A percentile compares a stretch with the other conserved stretches of the same genome.
Conservation (phyloP, 2,113 vertebrate species). For the Phalacrocorax carbo region DNA sequence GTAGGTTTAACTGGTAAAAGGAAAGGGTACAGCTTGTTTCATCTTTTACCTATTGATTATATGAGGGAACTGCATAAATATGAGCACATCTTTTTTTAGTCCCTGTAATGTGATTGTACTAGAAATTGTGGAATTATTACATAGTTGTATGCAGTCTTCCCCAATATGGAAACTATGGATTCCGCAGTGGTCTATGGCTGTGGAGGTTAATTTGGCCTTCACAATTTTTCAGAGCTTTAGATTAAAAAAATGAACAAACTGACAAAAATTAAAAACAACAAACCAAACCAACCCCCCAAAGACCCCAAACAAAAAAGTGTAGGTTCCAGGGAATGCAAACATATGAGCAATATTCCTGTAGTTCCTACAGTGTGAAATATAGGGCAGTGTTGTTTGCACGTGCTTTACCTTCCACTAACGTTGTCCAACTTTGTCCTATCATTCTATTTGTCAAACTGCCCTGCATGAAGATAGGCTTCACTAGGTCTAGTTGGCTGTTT, state of each 20-base stretch:
- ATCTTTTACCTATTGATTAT: not conserved
- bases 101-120: not conserved
- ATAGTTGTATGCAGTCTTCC: not conserved
- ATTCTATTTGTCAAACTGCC: not conserved
- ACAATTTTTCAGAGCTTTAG: not conserved
- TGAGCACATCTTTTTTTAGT: not conserved
- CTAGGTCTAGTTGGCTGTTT: not conserved
- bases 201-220: not conserved
- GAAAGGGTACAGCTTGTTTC: not conserved
- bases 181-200: not conserved
- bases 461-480: not conserved
- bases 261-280: too few relatives aligned
- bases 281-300: too few relatives aligned
- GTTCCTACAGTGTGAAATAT: fast-evolving
- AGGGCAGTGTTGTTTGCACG: not conserved
- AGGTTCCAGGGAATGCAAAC: not conserved
- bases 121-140: not conserved
- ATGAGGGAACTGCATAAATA: not conserved
- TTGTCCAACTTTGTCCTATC: not conserved
- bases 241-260: not conserved
- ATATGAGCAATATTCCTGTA: not conserved
- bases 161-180: not conserved
- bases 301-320: too few relatives aligned
- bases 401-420: not conserved
- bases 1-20: not conserved